Base-by-base conservation (phyloP, 2,113 vertebrate genomes). In the Catharus bicknelli region DNA sequence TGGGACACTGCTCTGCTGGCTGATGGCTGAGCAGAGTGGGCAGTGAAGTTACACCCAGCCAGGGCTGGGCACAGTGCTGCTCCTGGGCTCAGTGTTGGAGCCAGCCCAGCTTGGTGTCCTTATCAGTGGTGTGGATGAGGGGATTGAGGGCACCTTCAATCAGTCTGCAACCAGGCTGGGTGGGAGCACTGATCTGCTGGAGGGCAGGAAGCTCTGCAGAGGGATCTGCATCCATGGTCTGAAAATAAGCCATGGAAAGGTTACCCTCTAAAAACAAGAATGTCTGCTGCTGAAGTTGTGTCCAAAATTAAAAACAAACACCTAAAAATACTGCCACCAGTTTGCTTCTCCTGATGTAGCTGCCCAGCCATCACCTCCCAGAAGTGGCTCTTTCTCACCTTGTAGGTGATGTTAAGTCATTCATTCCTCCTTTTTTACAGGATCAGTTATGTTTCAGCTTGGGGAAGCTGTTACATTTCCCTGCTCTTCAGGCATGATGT, bases 301-400 rank as follows among this genome's bases (percentile, higher is more conserved):
- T 93, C 88, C 86, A 69, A 90, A 92, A 91, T 92, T 77, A 86
- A 89, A 91, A 94, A 80, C 66, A 64, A 83, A 84, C 68, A 84
- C 42, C 57, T 6, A 20, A 83, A 93, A 93, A 84, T 47, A 45
- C 22, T 36, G 5, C 58, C 47, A n/a, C 25, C 8, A 7, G 23
- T 77, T 94, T 79, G 63, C 82, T 83, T 63, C 90, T 55, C 57
- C 34, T 27, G 17, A 42, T 23, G 72, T 17, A 51, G 72, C 68
- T 76, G 27, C n/a, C 68, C 32, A 18, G 87, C 72, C 3, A 8
- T 54, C 32, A 25, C 43, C 61, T 72, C 48, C 75, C 40, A 47
- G 40, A 30, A 83, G 53, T 21, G 88, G 40, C 72, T 87, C 51
- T 63, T 58, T 54, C 58, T 59, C 13, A 5, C 76, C 40, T 63